A percentile compares a stretch with the other conserved stretches of the same genome.
phyloP scores from a whole-genome alignment of 2,797 vertebrate genomes.

The Pseudomugil gertrudae region DNA sequence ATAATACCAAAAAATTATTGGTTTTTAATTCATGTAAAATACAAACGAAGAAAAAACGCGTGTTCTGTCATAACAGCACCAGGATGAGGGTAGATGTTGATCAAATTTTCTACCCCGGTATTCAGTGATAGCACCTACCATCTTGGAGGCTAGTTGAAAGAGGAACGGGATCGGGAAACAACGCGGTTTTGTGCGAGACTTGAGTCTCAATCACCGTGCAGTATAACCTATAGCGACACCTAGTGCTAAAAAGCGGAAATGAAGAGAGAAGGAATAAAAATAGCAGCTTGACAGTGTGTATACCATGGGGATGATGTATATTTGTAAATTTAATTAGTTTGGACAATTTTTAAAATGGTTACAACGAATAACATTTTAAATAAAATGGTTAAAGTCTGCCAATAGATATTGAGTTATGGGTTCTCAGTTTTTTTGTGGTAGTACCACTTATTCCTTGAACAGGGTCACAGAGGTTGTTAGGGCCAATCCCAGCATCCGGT shows the following conservation, averaged over 20 bases:
- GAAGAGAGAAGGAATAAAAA: not conserved
- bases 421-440: too few relatives aligned
- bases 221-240: conserved; percentile 57
- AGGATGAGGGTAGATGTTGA: conserved; percentile 76
- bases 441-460: too few relatives aligned
- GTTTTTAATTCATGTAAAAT: accelerated
- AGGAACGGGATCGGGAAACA: conserved; percentile 72
- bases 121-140: conserved; percentile 75
- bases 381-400: too few relatives aligned
- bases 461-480: too few relatives aligned
- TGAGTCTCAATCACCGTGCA: not conserved
- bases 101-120: not conserved
- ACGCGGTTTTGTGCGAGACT: conserved; percentile 82
- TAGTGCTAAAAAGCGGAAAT: not conserved
- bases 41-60: accelerated
- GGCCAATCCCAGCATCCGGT: too few relatives aligned
- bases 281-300: too few relatives aligned
- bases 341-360: too few relatives aligned
- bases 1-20: accelerated
- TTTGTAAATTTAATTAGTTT: too few relatives aligned
- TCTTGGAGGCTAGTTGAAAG: conserved; percentile 80
- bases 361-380: too few relatives aligned
- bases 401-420: too few relatives aligned
- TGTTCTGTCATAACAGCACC: not conserved
- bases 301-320: too few relatives aligned